These are phyloP conservation scores for Erythrolamprus reginae DNA, from an alignment of 2,113 vertebrate species.

Conservation along the genomic window DNA sequence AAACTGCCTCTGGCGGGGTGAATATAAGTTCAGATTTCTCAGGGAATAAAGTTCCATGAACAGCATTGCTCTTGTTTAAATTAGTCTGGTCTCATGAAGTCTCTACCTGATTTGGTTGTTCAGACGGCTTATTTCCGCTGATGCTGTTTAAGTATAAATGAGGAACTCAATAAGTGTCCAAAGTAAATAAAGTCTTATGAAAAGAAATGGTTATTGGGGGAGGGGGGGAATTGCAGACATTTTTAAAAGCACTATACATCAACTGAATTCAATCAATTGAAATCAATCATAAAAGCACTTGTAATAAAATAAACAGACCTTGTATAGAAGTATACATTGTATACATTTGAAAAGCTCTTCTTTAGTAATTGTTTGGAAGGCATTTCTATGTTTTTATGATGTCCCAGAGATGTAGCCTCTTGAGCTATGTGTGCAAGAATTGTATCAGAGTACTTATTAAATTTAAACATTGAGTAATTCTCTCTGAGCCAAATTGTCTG, in stretches of 20 bases:
- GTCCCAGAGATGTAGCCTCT: background rate
- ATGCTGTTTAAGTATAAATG: background rate
- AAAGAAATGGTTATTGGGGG: background rate
- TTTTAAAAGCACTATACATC: background rate
- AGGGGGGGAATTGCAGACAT: background rate
- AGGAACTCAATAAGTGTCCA: background rate
- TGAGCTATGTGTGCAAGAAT: background rate
- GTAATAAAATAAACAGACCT: background rate
- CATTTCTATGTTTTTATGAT: background rate
- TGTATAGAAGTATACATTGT: background rate
- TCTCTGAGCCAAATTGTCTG: background rate
- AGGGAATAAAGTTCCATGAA: background rate
- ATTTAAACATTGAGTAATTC: background rate
- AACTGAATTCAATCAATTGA: background rate
- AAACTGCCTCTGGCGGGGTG: background rate
- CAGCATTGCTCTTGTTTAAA: slow-evolving; percentile 14
- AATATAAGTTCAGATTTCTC: slow-evolving; percentile 5
- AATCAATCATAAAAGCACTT: background rate
- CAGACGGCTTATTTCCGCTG: background rate
- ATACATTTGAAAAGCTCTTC: background rate
- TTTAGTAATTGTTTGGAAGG: background rate
- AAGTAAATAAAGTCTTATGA: slow-evolving; percentile 1
- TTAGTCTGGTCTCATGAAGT: background rate
- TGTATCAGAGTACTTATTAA: background rate
- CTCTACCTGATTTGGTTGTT: background rate